Conservation (phyloP, 2,888 invertebrate species). For the Oxyteleia sp. region DNA sequence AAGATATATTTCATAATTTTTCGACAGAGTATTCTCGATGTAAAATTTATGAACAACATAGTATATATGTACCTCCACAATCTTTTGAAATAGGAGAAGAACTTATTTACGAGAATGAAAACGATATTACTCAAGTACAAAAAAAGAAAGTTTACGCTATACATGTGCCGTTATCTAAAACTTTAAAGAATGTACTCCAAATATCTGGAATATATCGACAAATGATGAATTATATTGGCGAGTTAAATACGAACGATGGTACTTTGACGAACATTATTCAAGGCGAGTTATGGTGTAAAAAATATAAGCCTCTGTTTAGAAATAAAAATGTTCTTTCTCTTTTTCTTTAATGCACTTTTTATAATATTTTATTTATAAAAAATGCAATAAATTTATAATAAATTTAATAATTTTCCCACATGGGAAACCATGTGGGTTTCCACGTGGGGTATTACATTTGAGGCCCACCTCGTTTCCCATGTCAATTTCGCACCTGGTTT, state of each 20-base stretch:
- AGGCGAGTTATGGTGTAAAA: background rate
- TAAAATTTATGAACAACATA: constrained; percentile 35
- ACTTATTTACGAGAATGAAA: background rate
- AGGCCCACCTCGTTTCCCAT: too few species aligned
- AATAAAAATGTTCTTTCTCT: constrained; percentile 33
- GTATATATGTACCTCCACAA: constrained; percentile 43
- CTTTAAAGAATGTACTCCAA: background rate
- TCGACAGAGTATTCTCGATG: constrained; percentile 50
- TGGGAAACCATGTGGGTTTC: too few species aligned
- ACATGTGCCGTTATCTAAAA: background rate
- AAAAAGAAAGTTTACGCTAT: background rate
- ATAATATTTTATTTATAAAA: too few species aligned
- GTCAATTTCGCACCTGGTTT: too few species aligned
- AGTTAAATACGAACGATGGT: background rate
- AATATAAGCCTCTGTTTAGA: background rate
- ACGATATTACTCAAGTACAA: background rate
- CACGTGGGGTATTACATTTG: too few species aligned
- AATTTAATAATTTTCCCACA: too few species aligned
- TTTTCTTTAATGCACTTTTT: too few species aligned
- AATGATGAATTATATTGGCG: background rate
- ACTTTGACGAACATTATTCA: constrained; percentile 9
- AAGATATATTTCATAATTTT: constrained; percentile 43
- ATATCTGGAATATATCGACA: background rate
- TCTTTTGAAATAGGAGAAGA: constrained; percentile 53
- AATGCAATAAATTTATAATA: too few species aligned